Conservation (phyloP, 2,113 vertebrate species). For the Oncorhynchus tshawytscha region DNA sequence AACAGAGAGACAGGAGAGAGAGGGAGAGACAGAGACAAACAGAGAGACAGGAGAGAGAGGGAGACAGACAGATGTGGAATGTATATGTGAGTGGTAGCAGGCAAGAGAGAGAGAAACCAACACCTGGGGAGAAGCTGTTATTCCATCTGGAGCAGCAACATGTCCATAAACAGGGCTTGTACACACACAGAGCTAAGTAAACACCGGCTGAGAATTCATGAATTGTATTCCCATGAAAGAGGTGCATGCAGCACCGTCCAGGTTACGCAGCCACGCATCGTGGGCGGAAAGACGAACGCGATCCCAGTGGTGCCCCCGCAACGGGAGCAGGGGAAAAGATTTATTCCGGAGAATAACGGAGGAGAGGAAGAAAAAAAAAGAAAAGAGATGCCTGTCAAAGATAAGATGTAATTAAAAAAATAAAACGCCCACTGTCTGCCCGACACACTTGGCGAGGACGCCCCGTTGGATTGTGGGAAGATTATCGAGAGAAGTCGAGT, state of each 20-base stretch:
- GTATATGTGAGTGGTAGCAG: too few relatives aligned
- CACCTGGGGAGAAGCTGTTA: slow-evolving; percentile 17
- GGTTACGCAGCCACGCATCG: slow-evolving; percentile 3
- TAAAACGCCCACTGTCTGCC: slow-evolving; percentile 35
- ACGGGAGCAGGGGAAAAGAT: background rate
- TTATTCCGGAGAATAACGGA: slow-evolving; percentile 12
- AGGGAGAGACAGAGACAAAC: too few relatives aligned
- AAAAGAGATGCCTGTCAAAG: background rate
- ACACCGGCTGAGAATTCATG: slow-evolving; percentile 45
- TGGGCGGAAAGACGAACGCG: slow-evolving; percentile 30
- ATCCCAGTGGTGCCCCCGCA: background rate
- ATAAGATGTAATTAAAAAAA: slow-evolving; percentile 43
- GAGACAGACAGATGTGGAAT: too few relatives aligned
- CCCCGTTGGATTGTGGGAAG: background rate
- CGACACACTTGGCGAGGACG: slow-evolving; percentile 8
- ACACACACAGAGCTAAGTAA: background rate
- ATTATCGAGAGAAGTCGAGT: slow-evolving; percentile 21
- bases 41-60: too few relatives aligned
- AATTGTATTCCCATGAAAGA: slow-evolving; percentile 40
- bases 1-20: too few relatives aligned
- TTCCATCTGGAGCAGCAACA: slow-evolving; percentile 14
- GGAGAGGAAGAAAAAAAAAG: background rate
- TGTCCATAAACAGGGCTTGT: slow-evolving; percentile 24
- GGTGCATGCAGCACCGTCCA: background rate
- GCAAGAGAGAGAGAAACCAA: background rate